Evolutionary conservation across 2,113 vertebrate genomes (phyloP).

Genomic region (Sturnus vulgaris): DNA sequence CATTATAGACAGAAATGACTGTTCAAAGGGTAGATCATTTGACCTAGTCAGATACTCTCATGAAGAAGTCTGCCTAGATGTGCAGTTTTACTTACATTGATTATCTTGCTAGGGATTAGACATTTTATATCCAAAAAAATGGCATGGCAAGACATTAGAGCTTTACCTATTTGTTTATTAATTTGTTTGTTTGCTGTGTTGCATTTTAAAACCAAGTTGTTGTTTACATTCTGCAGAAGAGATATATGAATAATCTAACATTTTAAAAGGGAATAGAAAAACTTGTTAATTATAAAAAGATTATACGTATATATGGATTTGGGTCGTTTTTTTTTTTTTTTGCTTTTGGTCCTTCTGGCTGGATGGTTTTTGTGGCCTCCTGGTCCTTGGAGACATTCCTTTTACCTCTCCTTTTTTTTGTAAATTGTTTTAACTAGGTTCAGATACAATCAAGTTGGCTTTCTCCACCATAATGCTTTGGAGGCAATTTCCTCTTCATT

Average conservation of each 20-base stretch:
- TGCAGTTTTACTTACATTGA: neutral
- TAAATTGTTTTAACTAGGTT: constrained; percentile 58
- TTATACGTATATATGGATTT: neutral
- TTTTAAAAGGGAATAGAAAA: neutral
- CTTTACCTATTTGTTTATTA: neutral
- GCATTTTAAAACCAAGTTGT: neutral
- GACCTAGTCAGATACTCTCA: neutral
- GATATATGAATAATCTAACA: neutral
- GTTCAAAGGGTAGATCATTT: neutral
- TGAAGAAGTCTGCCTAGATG: neutral
- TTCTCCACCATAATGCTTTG: constrained; percentile 44
- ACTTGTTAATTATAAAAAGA: neutral
- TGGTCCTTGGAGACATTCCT: constrained; percentile 10
- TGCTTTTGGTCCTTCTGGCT: neutral
- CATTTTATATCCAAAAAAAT: neutral
- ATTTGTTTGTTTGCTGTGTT: neutral
- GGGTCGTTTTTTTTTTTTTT: neutral
- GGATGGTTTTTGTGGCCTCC: constrained; percentile 1
- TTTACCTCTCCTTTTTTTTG: constrained; percentile 44
- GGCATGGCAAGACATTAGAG: neutral
- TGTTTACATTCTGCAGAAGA: neutral
- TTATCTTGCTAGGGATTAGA: neutral
- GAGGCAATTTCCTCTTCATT: constrained; percentile 69
- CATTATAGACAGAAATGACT: neutral
- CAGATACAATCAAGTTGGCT: constrained; percentile 57